A percentile compares a stretch with the other conserved stretches of the same genome.
phyloP scores from a whole-genome alignment of 2,888 invertebrate genomes.

The Apodemia zela region DNA sequence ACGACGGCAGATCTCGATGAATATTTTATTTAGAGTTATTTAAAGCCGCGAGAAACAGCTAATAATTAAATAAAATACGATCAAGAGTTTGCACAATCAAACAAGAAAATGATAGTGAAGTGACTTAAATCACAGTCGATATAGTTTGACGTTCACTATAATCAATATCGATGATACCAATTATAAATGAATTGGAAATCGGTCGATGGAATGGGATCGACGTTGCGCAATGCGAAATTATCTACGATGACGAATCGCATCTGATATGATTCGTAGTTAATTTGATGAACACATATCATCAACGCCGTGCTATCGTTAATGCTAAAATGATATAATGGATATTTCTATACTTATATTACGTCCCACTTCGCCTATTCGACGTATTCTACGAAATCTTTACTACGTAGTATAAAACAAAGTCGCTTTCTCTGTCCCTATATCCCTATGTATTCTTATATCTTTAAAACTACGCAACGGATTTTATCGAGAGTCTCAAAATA shows the following conservation, averaged over 20 bases:
- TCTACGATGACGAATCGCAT: constrained; percentile 12
- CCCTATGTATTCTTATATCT: no score
- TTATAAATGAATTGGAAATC: constrained; percentile 63
- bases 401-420: no score
- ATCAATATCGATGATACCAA: constrained; percentile 49
- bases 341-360: neutral
- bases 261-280: constrained; percentile 1
- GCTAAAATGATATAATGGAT: neutral
- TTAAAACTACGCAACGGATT: no score
- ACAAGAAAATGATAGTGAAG: constrained; percentile 1
- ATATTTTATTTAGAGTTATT: no score
- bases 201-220: constrained; percentile 51
- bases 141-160: constrained; percentile 37
- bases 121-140: neutral
- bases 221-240: constrained; percentile 31
- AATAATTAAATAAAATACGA: neutral
- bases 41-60: no score
- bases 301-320: neutral
- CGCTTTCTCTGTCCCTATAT: no score
- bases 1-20: no score
- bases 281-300: constrained; percentile 12
- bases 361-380: neutral
- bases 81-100: constrained; percentile 1
- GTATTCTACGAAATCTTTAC: no score
- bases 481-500: no score